Conservation (phyloP, 2,113 vertebrate species). For the Chauna torquata region DNA sequence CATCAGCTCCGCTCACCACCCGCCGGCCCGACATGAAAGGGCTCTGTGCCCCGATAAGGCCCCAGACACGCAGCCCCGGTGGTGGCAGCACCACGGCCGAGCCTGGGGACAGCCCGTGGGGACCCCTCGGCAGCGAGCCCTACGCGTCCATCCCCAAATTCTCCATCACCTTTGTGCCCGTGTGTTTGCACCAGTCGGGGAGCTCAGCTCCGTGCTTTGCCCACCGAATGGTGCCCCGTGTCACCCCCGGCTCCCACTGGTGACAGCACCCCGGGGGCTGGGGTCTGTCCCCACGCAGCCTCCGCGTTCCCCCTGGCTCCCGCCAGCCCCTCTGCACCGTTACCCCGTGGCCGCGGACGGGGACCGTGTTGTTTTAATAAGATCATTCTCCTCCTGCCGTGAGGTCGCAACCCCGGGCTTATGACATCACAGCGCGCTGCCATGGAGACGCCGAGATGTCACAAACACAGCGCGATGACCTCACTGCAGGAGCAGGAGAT, state of each 20-base stretch:
- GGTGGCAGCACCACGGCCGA: background rate
- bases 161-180: background rate
- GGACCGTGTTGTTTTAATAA: constrained; percentile 65
- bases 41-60: background rate
- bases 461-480: constrained; percentile 70
- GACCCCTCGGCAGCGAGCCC: background rate
- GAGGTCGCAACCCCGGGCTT: constrained; percentile 47
- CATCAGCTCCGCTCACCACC: background rate
- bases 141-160: background rate
- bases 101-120: background rate
- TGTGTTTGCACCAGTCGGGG: background rate
- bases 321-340: background rate
- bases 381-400: constrained; percentile 54
- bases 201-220: background rate
- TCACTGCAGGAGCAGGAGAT: constrained; percentile 70
- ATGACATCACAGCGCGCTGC: constrained; percentile 67
- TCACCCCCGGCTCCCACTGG: background rate
- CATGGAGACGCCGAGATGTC: constrained; percentile 59
- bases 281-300: background rate
- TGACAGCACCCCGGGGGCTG: background rate
- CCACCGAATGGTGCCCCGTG: accelerated
- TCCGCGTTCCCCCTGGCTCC: background rate
- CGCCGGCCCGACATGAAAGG: background rate
- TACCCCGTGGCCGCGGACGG: background rate
- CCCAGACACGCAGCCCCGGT: background rate